Evolutionary conservation across 1,140 invertebrate species (phyloP), one percentile per base, ranked within the genome.

Genomic region (Acromyrmex echinatior): DNA sequence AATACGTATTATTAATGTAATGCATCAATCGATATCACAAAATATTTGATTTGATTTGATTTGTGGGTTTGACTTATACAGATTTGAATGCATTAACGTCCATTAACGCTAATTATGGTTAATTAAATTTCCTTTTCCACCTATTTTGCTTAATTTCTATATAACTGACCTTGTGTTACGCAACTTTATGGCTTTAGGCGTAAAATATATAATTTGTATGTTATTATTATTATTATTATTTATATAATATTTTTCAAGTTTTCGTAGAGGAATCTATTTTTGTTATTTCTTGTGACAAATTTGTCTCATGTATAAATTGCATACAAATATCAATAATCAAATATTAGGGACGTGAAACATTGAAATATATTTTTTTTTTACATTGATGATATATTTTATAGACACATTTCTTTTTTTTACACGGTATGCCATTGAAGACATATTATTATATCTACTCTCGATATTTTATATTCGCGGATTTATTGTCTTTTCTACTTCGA

Each of bases 21-120:
- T 18, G 28, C 56, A 51, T 74, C 18, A 31, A 73, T 74, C 58
- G 58, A 62, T 76, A 84, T 84, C n/a, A 58, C 31, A 51, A 84
- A 74, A 84, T 74, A 35, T 28, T 74, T 18, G 70, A 49, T 79
- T 79, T 66, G 77, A 31, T 84, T 73, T 82, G 53, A 82, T 82
- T 80, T 49, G 76, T 25, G 76, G 73, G 35, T 77, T 80, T 53
- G n/a, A 28, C 31, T 70, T 71, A 45, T 39, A 58, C 6, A 71
- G 18, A 82, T 82, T 82, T 82, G 56, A 62, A 82, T 51, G n/a
- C 18, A 63, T 84, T 74, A 74, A 84, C 58, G 60, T 81, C 65
- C 31, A 81, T 81, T 82, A 82, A 39, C 39, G 68, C 35, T 76
- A 84, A 84, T 84, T 62, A 51, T 35, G 39, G 31, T 84, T 74